Percentiles rank a stretch among this genome's conserved stretches.
Evolutionary conservation across 2,113 vertebrate genomes (phyloP).

Genomic region (Microcebus jonahi): DNA sequence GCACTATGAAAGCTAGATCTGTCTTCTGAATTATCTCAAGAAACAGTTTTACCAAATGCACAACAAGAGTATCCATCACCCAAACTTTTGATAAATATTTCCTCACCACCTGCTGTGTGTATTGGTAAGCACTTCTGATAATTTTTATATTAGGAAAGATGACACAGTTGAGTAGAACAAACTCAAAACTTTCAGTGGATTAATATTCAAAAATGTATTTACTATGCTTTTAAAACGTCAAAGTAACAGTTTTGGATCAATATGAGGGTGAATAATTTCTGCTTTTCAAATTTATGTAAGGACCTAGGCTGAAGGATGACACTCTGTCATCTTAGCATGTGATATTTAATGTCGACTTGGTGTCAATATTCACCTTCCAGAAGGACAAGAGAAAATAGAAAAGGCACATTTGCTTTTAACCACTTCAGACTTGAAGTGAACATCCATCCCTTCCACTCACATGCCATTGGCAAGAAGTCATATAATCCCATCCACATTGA

Average conservation of each 20-base stretch:
- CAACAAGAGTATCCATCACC: neutral
- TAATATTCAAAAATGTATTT: neutral
- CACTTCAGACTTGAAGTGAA: neutral
- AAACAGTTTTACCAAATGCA: neutral
- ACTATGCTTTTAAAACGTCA: neutral
- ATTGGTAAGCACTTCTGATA: neutral
- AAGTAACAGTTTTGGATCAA: neutral
- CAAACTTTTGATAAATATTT: conserved; percentile 3
- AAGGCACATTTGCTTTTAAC: neutral
- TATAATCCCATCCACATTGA: neutral
- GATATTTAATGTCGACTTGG: neutral
- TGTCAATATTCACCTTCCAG: neutral
- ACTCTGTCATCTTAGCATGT: neutral
- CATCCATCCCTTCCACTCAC: neutral
- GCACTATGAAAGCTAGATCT: neutral
- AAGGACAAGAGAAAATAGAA: neutral
- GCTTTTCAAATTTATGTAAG: neutral
- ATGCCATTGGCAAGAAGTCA: neutral
- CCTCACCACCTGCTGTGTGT: neutral
- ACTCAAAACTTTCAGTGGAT: neutral
- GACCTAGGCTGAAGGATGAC: neutral
- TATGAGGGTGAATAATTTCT: neutral
- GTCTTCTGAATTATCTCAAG: neutral
- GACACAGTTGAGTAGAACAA: neutral
- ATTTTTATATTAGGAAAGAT: neutral